Evolutionary conservation across 2,797 vertebrate genomes (phyloP).

Genomic region (Pipistrellus pipistrellus): DNA sequence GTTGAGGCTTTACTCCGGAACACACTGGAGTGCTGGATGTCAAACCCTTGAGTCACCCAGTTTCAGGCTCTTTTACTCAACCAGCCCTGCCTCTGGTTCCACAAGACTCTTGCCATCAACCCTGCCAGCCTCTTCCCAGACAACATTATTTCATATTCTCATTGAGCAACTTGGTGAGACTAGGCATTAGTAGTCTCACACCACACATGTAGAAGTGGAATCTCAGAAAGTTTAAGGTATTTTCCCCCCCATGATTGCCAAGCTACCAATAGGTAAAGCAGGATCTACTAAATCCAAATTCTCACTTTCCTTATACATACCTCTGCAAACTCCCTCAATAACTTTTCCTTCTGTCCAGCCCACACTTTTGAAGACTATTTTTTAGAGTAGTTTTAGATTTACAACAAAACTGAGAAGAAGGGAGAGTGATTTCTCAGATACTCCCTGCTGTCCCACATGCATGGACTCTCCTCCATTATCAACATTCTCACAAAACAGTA

Average conservation of each 20-base stretch:
- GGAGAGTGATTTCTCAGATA: not conserved
- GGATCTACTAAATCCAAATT: constrained; percentile 4
- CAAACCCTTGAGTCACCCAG: too few relatives aligned
- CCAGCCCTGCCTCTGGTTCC: too few relatives aligned
- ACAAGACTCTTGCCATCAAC: too few relatives aligned
- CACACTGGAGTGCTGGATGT: too few relatives aligned
- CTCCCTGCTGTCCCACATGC: not conserved
- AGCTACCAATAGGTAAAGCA: not conserved
- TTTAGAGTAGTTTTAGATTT: not conserved
- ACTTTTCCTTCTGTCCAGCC: not conserved
- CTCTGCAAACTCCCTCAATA: not conserved
- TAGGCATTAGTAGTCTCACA: not conserved
- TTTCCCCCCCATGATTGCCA: not conserved
- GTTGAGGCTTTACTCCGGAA: too few relatives aligned
- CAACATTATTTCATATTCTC: not conserved
- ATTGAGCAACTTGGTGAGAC: not conserved
- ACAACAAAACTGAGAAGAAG: not conserved
- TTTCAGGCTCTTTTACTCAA: too few relatives aligned
- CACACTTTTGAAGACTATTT: not conserved
- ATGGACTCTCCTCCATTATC: not conserved
- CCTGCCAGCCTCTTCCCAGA: too few relatives aligned
- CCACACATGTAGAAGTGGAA: not conserved
- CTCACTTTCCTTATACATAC: not conserved
- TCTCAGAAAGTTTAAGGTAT: not conserved
- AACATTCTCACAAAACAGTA: not conserved